A percentile compares a stretch with the other conserved stretches of the same genome.
These are phyloP conservation scores for Axinella damicornis DNA, from an alignment of 37 sponge, comb jelly and placozoan genomes.

Conservation along the genomic window DNA sequence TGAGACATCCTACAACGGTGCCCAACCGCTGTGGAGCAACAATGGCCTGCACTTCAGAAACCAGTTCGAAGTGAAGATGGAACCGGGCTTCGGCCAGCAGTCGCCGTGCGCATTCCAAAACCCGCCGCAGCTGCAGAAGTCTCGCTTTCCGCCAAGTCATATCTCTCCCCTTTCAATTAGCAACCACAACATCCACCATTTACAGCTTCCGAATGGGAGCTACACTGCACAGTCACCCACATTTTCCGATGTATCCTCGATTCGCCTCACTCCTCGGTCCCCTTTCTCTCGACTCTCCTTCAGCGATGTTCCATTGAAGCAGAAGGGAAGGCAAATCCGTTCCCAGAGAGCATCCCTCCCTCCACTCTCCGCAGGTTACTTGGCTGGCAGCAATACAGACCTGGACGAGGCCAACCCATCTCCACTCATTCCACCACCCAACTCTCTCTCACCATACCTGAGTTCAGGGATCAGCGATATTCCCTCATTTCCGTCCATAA, in stretches of 20 bases:
- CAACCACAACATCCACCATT: conserved; percentile 4
- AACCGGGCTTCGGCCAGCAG: too few relatives aligned
- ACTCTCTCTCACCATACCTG: conserved; percentile 70
- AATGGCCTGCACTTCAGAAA: not conserved
- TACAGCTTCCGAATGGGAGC: conserved; percentile 38
- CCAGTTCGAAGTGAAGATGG: not conserved
- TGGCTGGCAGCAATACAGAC: conserved; percentile 14
- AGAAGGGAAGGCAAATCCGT: not conserved
- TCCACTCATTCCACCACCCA: conserved; percentile 50
- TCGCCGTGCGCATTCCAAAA: not conserved
- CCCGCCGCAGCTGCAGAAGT: not conserved
- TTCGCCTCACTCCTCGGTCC: conserved; percentile 56
- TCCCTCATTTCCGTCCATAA: conserved; percentile 25
- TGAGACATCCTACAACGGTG: not conserved
- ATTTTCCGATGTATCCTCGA: conserved; percentile 69
- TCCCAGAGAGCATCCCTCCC: conserved; percentile 5
- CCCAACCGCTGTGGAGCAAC: not conserved
- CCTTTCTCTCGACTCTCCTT: conserved; percentile 1
- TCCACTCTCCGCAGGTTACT: conserved; percentile 3
- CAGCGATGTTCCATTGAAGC: not conserved
- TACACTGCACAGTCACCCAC: conserved; percentile 45
- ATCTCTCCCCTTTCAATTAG: not conserved
- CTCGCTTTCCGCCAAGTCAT: conserved; percentile 3
- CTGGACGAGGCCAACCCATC: conserved; percentile 46
- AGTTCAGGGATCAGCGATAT: conserved; percentile 31